phyloP scores from a whole-genome alignment of 2,888 invertebrate genomes.

The Diplolepis rosae region DNA sequence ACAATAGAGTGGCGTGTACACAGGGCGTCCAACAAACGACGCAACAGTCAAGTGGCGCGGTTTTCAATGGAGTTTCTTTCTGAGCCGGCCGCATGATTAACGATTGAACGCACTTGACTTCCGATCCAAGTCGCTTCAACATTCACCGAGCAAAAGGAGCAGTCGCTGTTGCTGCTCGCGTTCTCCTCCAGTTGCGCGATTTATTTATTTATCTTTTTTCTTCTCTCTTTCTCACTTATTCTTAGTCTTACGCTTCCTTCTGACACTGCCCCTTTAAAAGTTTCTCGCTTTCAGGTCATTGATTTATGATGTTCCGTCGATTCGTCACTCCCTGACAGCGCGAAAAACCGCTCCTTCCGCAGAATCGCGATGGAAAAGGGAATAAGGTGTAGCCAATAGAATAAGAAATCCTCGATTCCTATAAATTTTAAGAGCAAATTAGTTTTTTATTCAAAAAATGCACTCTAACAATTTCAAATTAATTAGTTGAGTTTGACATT shows the following conservation, averaged over 20 bases:
- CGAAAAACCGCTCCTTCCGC: neutral
- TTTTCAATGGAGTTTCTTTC: constrained; percentile 67
- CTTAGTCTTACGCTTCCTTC: constrained; percentile 42
- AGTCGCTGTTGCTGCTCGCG: constrained; percentile 43
- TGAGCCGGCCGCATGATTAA: constrained; percentile 68
- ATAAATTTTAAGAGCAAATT: neutral
- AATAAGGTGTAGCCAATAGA: neutral
- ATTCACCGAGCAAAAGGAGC: constrained; percentile 50
- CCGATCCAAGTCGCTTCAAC: constrained; percentile 66
- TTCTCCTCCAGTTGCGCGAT: constrained; percentile 47
- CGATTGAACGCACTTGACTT: constrained; percentile 73
- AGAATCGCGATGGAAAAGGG: neutral
- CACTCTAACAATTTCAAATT: no score
- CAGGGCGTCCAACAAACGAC: constrained; percentile 56
- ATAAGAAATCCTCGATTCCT: neutral
- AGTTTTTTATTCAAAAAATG: no score
- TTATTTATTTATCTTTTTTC: constrained; percentile 55
- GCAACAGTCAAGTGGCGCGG: constrained; percentile 52
- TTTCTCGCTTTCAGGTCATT: constrained; percentile 61
- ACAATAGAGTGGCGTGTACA: constrained; percentile 53
- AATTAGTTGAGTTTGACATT: no score
- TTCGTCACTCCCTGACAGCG: constrained; percentile 47
- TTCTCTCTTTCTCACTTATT: constrained; percentile 42
- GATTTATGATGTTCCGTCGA: constrained; percentile 64
- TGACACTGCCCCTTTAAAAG: constrained; percentile 43